A percentile compares a stretch with the other conserved stretches of the same genome.
Conservation (phyloP, 2,888 invertebrate species). For the Morpho helenor region DNA sequence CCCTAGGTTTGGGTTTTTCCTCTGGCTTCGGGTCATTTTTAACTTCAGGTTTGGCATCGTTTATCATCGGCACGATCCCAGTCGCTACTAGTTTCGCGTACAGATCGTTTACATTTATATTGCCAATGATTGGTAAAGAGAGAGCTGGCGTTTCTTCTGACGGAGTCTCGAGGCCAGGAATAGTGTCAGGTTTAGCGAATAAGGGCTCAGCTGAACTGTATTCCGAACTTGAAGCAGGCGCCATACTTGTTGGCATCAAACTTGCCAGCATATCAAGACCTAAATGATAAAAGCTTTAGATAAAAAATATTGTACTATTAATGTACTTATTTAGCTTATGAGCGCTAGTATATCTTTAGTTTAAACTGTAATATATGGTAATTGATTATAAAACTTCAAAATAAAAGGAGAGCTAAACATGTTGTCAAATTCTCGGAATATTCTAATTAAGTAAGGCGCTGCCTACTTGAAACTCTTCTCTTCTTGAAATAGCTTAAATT, state of each 20-base stretch:
- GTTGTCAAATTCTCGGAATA: too few relatives aligned
- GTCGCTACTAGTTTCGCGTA: conserved; percentile 92
- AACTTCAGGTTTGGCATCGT: conserved; percentile 37
- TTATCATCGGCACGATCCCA: conserved; percentile 64
- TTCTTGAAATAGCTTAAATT: too few relatives aligned
- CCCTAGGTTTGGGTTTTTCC: conserved; percentile 45
- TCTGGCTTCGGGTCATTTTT: conserved; percentile 41
- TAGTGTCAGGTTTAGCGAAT: conserved; percentile 47
- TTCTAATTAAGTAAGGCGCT: too few relatives aligned
- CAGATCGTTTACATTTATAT: conserved; percentile 88
- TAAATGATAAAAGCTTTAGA: conserved; percentile 28
- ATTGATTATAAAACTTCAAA: too few relatives aligned
- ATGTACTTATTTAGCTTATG: too few relatives aligned
- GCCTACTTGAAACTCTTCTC: too few relatives aligned
- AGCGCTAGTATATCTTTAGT: too few relatives aligned
- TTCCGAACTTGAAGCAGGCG: conserved; percentile 75
- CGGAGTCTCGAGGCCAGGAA: conserved; percentile 60
- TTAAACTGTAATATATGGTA: too few relatives aligned
- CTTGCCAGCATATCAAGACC: conserved; percentile 84
- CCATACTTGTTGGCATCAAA: conserved; percentile 81
- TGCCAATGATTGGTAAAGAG: conserved; percentile 46
- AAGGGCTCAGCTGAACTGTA: conserved; percentile 76
- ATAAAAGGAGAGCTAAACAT: too few relatives aligned
- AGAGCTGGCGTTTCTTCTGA: conserved; percentile 51
- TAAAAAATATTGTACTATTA: too few relatives aligned